Conservation (phyloP, 2,888 invertebrate species). For the Hetaerina titia region DNA sequence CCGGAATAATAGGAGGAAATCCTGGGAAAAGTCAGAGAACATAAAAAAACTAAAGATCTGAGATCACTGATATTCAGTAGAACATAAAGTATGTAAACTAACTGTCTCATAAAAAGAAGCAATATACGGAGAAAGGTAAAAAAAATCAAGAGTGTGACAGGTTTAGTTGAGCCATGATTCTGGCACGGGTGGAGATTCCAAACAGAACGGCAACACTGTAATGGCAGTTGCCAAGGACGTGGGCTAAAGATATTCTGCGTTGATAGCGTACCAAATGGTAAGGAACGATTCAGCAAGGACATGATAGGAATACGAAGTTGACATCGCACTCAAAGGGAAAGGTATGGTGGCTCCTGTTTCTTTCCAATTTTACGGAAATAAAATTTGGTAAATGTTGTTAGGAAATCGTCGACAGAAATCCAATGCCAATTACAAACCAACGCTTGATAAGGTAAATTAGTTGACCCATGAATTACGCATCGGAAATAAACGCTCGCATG, state of each 20-base stretch:
- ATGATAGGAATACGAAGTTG: slow-evolving; percentile 30
- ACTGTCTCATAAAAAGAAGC: slow-evolving; percentile 41
- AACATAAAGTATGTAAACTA: slow-evolving; percentile 49
- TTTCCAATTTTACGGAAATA: slow-evolving; percentile 4
- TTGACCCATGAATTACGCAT: no score
- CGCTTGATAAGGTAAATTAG: no score
- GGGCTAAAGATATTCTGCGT: slow-evolving; percentile 58
- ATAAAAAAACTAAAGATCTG: slow-evolving; percentile 34
- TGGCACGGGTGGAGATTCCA: slow-evolving; percentile 48
- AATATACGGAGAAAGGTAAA: slow-evolving; percentile 21
- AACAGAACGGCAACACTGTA: slow-evolving; percentile 55
- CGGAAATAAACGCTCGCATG: no score
- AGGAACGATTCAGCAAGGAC: slow-evolving; percentile 52
- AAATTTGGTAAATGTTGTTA: background rate
- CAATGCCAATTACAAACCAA: background rate
- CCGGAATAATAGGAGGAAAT: slow-evolving; percentile 32
- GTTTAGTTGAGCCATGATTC: slow-evolving; percentile 61
- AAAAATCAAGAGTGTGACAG: slow-evolving; percentile 13
- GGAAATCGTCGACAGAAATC: background rate
- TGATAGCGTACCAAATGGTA: slow-evolving; percentile 60
- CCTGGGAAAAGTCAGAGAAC: slow-evolving; percentile 16
- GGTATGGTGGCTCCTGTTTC: slow-evolving; percentile 6
- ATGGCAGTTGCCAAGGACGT: slow-evolving; percentile 60
- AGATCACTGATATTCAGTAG: slow-evolving; percentile 34
- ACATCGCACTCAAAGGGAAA: background rate